These are phyloP conservation scores for Agrochola macilenta DNA, from an alignment of 2,888 invertebrate genomes.

Conservation along the genomic window DNA sequence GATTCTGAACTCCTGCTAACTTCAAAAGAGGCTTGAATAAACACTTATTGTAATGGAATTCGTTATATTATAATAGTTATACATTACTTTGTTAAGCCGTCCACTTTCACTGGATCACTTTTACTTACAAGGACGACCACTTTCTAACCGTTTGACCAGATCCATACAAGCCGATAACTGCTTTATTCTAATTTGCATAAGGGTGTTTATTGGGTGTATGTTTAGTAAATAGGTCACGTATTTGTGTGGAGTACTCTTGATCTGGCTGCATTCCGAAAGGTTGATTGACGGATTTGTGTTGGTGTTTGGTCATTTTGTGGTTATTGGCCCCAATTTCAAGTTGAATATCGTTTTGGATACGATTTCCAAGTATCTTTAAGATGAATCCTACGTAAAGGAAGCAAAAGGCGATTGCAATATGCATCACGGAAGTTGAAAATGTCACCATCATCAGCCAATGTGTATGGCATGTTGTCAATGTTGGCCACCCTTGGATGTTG, in stretches of 20 bases:
- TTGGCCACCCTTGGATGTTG: neutral
- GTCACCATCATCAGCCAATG: neutral
- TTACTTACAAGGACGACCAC: conserved; percentile 84
- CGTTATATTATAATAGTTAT: conserved; percentile 53
- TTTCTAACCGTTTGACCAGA: conserved; percentile 74
- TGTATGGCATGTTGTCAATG: neutral
- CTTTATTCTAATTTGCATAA: conserved; percentile 37
- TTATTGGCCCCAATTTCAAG: conserved; percentile 26
- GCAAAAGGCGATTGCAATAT: neutral
- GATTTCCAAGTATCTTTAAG: neutral
- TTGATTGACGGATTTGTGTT: conserved; percentile 52
- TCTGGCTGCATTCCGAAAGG: conserved; percentile 54
- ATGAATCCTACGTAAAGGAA: no score
- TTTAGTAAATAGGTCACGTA: conserved; percentile 58
- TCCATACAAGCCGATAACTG: conserved; percentile 43
- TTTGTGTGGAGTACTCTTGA: conserved; percentile 28
- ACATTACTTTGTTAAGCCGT: conserved; percentile 59
- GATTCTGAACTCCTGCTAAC: neutral
- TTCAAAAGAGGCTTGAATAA: conserved; percentile 3
- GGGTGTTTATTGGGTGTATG: conserved; percentile 39
- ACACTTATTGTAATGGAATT: conserved; percentile 38
- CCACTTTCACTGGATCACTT: conserved; percentile 82
- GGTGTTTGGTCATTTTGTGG: conserved; percentile 39
- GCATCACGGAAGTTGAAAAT: neutral
- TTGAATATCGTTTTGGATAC: neutral